Evolutionary conservation across 2,113 vertebrate genomes (phyloP), one percentile per base, ranked within the genome.

Genomic region (Pollimyrus isidori): DNA sequence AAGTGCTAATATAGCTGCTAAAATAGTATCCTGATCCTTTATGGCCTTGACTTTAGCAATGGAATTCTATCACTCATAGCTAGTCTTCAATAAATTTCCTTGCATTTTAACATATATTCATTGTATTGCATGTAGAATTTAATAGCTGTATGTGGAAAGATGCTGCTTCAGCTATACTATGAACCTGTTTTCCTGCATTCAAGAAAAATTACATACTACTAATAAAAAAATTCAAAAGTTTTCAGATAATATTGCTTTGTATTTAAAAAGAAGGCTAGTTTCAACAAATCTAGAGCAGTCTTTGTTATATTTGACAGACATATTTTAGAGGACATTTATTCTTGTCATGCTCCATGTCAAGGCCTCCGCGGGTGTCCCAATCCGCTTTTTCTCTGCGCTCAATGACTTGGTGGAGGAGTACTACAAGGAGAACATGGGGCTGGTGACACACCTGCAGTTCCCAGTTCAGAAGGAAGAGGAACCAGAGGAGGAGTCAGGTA

Each of bases 391-490:
- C 73, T 91, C 96, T 7, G 95, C 94, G 91, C 91, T 99, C 90
- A 94, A 96, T 49, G 98, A 99, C 87, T 95, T 99, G 92, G 98
- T 99, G 91, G 97, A 98, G n/a, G 97, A 97, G 7, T 99, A 99
- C 92, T 97, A 95, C 94, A 97, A 96, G 89, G 97, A 97, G 90
- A 98, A 98, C 94, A 97, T 98, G 96, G 98, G 98, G 0, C 94
- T 99, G 92, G 93, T 99, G 52, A 99, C 98, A 90, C 97, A 98
- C 65, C 96, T 99, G 91, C 98, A 97, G 93, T 97, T 96, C 62
- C 93, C 97, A 0, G 96, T 99, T 90, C 97, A 95, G 0, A 95
- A 95, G 88, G 98, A 99, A 92, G 98, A 98, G 89, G 98, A 98
- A 10, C 94, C 96, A 0, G 95, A 95, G 0, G 98, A 99, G 53